Evolutionary conservation across 2,888 invertebrate species (phyloP), one percentile per base, ranked within the genome.

Genomic region (Zaprionus lineosus): DNA sequence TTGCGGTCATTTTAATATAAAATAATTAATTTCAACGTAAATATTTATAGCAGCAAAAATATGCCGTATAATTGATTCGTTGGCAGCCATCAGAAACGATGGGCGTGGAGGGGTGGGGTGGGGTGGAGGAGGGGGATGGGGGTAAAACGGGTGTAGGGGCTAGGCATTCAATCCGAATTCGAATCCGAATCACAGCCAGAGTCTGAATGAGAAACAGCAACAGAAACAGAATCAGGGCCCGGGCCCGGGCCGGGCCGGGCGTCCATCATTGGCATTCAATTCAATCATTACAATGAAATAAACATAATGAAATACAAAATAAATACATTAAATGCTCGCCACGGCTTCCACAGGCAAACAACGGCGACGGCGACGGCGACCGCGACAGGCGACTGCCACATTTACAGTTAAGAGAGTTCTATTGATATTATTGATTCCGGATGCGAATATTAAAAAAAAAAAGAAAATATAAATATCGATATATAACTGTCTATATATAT

Each of bases 1-100:
- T 78, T 78, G 82, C 82, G 79, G 81, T 85, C 81, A 72, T 85
- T 85, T 84, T 84, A 84, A 84, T 84, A 84, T 84, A 63, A 85
- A 84, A 85, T 84, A 84, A 84, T 85, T 84, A 84, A 84, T 84
- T 84, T 78, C 84, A 74, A 73, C 70, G 76, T 67, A 84, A 84
- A 84, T 85, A 84, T 84, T 84, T 84, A 84, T 84, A 74, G 58
- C 73, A 68, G 83, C 76, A 78, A 63, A 81, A 78, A 83, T 82
- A 76, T 78, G 83, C 69, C 78, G 74, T 76, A 82, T 78, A 82
- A 83, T 83, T 82, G 83, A 83, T 74, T 69, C 67, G 60, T 62
- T 66, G 64, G 34, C 67, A 63, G 68, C 55, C 12, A 34, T 51
- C 33, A 53, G 19, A 28, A 14, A 41, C 5, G 36, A n/a, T n/a